Percentiles rank a stretch among this genome's conserved stretches.
phyloP scores from a whole-genome alignment of 2,888 invertebrate genomes.

The Elysia crispata region DNA sequence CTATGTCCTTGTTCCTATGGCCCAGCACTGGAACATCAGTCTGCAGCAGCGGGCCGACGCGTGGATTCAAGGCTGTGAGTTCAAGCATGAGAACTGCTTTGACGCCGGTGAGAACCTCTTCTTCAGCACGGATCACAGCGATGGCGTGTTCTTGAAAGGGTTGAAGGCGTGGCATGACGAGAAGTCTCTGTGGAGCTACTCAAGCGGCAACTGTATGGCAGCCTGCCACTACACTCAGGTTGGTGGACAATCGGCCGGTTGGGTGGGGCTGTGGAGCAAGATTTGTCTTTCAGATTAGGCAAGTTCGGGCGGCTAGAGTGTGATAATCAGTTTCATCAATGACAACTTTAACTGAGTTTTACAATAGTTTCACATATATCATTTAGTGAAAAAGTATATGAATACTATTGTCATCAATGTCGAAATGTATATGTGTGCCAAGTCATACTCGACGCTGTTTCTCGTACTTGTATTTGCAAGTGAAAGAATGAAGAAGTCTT shows the following conservation, averaged over 20 bases:
- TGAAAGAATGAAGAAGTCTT: too few species aligned
- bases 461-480: too few species aligned
- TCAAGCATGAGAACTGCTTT: conserved; percentile 61
- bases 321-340: not conserved
- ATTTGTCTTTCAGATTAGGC: not conserved
- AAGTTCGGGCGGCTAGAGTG: not conserved
- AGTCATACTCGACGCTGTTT: too few species aligned
- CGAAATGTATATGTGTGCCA: too few species aligned
- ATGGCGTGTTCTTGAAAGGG: conserved; percentile 44
- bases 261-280: too few species aligned
- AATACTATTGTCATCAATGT: too few species aligned
- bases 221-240: conserved; percentile 71
- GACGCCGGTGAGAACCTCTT: conserved; percentile 66
- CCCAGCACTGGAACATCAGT: conserved; percentile 59
- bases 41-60: conserved; percentile 56
- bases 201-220: conserved; percentile 56
- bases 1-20: not conserved
- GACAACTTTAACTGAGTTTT: not conserved
- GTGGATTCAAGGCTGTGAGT: conserved; percentile 63
- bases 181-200: conserved; percentile 58
- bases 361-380: not conserved
- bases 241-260: conserved; percentile 3
- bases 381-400: not conserved
- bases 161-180: conserved; percentile 66
- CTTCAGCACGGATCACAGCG: conserved; percentile 57